Base-by-base conservation (phyloP, 37 sponge, comb jelly and placozoan species). In the Chondrilla cf. caribensis region DNA sequence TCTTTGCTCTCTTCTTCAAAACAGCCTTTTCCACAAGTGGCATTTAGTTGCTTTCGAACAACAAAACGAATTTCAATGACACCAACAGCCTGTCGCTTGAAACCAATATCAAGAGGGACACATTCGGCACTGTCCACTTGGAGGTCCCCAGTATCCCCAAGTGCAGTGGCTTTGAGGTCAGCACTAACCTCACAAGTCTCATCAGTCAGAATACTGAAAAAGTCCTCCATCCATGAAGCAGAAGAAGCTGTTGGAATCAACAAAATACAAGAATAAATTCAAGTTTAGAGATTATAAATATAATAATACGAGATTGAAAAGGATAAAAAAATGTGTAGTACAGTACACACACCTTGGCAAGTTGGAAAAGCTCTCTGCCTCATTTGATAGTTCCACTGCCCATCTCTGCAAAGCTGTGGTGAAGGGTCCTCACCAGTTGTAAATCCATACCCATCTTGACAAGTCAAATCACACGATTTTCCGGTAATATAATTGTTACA, bases 291-390 rank as follows among this genome's bases (percentile, higher is more conserved):
- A n/a, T n/a, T n/a, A n/a, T n/a, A n/a, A n/a, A n/a, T n/a, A n/a
- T n/a, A n/a, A n/a, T n/a, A n/a, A n/a, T n/a, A n/a, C n/a, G n/a
- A n/a, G n/a, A n/a, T n/a, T n/a, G n/a, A n/a, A n/a, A n/a, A n/a
- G n/a, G n/a, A n/a, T n/a, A n/a, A n/a, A n/a, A n/a, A n/a, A n/a
- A n/a, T n/a, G n/a, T n/a, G n/a, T n/a, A n/a, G n/a, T n/a, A n/a
- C n/a, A n/a, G n/a, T n/a, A n/a, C n/a, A 47, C 51, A 14, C 6
- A 73, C 76, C 43, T 73, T 73, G 42, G 40, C 76, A 73, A 3
- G 76, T 73, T 2, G 76, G 76, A 38, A 73, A 73, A 42, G 76
- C n/a, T 43, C 18, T 37, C 22, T 73, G 44, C 44, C 31, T 43
- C 21, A 22, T 2, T 73, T 73, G 76, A 6, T 73, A 73, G 21